A percentile compares a stretch with the other conserved stretches of the same genome.
phyloP scores from a whole-genome alignment of 2,113 vertebrate genomes.

The Heptranchias perlo region DNA sequence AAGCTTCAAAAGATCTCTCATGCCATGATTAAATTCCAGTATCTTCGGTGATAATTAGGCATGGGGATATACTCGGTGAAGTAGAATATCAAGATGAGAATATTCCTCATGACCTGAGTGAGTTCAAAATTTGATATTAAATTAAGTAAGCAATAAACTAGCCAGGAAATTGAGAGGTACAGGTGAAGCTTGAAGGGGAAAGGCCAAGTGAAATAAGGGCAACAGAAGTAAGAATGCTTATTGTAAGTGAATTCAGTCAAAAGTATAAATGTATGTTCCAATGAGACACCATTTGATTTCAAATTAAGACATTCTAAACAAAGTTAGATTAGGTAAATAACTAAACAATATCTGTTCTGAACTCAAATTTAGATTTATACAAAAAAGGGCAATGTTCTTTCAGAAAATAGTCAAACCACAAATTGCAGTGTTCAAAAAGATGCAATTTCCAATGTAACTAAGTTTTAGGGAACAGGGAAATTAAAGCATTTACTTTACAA shows the following conservation, averaged over 20 bases:
- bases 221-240: no score
- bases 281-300: background rate
- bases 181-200: background rate
- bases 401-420: background rate
- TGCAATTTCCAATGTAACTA: background rate
- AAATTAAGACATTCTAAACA: background rate
- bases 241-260: background rate
- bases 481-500: background rate
- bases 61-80: background rate
- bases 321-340: background rate
- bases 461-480: background rate
- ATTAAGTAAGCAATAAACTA: background rate
- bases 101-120: background rate
- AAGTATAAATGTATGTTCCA: background rate
- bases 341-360: background rate
- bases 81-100: background rate
- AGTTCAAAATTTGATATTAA: background rate
- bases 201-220: background rate
- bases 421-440: background rate
- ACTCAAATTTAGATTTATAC: background rate
- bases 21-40: background rate
- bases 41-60: background rate
- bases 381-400: background rate
- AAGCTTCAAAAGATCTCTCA: background rate
- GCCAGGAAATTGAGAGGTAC: background rate